A percentile compares a stretch with the other conserved stretches of the same genome.
These are phyloP conservation scores for Drosophila mauritiana DNA, from an alignment of 1,140 invertebrate genomes.

Conservation along the genomic window DNA sequence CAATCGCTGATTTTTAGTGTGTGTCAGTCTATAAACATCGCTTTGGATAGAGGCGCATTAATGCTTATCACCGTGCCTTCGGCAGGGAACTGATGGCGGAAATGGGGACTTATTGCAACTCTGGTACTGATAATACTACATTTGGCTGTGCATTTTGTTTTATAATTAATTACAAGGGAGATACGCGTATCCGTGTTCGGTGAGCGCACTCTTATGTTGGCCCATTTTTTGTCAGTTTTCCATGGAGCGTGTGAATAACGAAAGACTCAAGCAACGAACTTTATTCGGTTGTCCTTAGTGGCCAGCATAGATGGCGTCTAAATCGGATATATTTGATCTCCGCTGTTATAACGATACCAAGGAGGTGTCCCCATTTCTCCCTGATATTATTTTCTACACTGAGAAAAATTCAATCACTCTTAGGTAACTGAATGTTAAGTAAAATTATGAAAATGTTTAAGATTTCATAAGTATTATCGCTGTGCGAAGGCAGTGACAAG, in stretches of 20 bases:
- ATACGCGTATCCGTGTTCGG: constrained; percentile 33
- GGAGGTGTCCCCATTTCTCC: background rate
- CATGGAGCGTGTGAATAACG: constrained; percentile 43
- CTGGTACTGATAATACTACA: constrained; percentile 29
- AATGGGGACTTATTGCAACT: constrained; percentile 73
- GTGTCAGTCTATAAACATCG: constrained; percentile 64
- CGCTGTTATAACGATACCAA: constrained; percentile 39
- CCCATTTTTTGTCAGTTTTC: background rate
- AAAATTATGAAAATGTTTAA: background rate
- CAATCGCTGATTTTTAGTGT: constrained; percentile 77
- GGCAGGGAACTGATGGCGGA: constrained; percentile 70
- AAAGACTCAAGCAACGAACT: constrained; percentile 75
- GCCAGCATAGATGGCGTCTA: constrained; percentile 65
- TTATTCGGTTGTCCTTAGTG: constrained; percentile 38
- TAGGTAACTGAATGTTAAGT: no score
- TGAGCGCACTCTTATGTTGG: constrained; percentile 53
- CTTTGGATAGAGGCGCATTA: constrained; percentile 37
- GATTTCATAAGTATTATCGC: background rate
- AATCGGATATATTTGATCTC: constrained; percentile 72
- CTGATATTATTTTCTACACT: background rate
- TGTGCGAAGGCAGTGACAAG: constrained; percentile 66
- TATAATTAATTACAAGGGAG: constrained; percentile 52
- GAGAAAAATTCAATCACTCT: background rate
- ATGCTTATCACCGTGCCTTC: constrained; percentile 49
- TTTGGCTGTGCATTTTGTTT: constrained; percentile 43